Base-by-base conservation (phyloP, 1,140 invertebrate genomes). In the Drosophila trapezifrons region DNA sequence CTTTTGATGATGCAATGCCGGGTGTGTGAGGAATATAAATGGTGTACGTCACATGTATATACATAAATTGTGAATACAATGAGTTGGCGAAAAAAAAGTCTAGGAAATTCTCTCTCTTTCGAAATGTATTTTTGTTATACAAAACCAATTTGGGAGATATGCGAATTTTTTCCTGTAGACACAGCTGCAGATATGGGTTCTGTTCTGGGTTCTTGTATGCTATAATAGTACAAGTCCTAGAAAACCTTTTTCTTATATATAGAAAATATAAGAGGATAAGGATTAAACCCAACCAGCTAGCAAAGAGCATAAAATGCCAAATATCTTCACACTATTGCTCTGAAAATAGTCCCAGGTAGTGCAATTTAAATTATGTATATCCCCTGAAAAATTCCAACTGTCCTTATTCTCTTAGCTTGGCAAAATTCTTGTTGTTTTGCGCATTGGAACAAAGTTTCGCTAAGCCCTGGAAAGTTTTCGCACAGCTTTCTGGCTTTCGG, bases 291-390 rank as follows among this genome's bases (percentile, higher is more conserved):
- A 25, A 13, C 40, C 62, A 13, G 12, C 17, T 22, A 0, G 38
- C 8, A 57, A 45, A 55, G 9, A 15, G 6, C 38, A 9, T 15
- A 37, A 56, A 57, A 38, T 38, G 4, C 7, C 17, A 6, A 7
- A n/a, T 32, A 47, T 47, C 42, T 57, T 32, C 0, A 15, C 15
- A 1, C 17, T 15, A 20, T 52, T 3, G 15, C 29, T 10, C 17
- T 20, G 13, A 37, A 20, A 20, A 8, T 7, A 20, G 35, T 2
- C 13, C n/a, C 25, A 38, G 43, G 42, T 47, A 47, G 9, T 46
- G 67, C 52, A 40, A 56, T 71, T 71, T 46, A 32, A 42, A 57
- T 71, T 71, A 71, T 57, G 64, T 27, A 70, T 72, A 72, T 72
- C 10, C 15, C 7, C n/a, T 27, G 0, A 8, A 37, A 58, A 71